phyloP scores from a whole-genome alignment of 2,113 vertebrate species.

The Dendropsophus ebraccatus region DNA sequence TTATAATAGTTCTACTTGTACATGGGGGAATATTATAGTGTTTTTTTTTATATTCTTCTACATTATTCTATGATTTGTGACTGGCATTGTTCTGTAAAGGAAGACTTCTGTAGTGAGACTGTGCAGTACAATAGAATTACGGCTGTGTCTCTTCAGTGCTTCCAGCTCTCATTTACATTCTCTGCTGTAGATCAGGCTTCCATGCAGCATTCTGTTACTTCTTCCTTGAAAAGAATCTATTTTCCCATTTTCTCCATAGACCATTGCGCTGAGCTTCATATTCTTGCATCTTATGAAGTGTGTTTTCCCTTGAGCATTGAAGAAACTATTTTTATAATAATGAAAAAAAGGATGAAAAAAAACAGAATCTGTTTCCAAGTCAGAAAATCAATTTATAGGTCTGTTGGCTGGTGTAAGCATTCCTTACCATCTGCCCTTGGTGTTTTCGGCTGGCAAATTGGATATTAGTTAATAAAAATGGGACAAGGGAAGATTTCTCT shows the following conservation, averaged over 20 bases:
- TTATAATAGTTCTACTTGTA: no score
- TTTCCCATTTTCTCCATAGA: not conserved
- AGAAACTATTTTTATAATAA: conserved; percentile 37
- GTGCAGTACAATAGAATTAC: not conserved
- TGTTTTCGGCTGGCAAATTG: conserved; percentile 42
- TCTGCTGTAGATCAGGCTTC: not conserved
- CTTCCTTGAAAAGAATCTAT: not conserved
- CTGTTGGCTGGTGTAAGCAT: conserved; percentile 41
- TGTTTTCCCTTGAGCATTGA: conserved; percentile 18
- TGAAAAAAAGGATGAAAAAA: conserved; percentile 26
- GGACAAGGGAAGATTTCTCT: conserved; percentile 12
- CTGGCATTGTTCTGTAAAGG: no score
- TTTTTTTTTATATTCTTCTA: no score
- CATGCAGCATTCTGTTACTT: not conserved
- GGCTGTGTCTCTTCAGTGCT: not conserved
- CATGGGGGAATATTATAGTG: no score
- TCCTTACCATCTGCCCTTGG: conserved; percentile 43
- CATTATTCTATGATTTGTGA: no score
- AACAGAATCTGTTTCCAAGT: conserved; percentile 36
- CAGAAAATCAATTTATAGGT: conserved; percentile 56
- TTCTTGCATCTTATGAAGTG: not conserved
- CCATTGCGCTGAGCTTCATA: not conserved
- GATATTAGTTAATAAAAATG: conserved; percentile 25
- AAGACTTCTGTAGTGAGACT: not conserved
- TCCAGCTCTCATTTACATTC: not conserved